Evolutionary conservation across 2,797 vertebrate species (phyloP).

Genomic region (Adelosebastes latens): DNA sequence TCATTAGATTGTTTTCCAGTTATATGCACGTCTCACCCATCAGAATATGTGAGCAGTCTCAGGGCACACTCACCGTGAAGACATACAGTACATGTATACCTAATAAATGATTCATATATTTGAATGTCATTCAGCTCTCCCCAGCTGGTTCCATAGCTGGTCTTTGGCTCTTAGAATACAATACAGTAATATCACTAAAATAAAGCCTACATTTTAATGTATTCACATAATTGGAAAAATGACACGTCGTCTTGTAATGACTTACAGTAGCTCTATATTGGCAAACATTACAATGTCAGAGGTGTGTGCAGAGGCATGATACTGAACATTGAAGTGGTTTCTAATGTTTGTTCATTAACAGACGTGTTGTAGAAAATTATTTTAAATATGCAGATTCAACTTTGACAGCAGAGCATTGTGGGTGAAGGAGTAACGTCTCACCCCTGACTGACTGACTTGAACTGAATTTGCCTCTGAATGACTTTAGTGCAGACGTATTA

Average conservation of each 20-base stretch:
- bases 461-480: not conserved
- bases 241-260: not conserved
- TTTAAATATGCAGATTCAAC: not conserved
- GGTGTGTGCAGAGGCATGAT: not conserved
- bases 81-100: not conserved
- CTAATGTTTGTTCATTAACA: not conserved
- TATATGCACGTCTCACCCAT: not conserved
- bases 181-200: not conserved
- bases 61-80: not conserved
- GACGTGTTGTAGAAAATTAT: not conserved
- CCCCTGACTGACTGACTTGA: not conserved
- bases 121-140: slow-evolving; percentile 11
- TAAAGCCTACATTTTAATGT: not conserved
- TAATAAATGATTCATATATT: slow-evolving; percentile 20
- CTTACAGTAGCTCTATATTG: not conserved
- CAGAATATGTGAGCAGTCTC: not conserved
- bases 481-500: not conserved
- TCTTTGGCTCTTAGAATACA: not conserved
- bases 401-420: not conserved
- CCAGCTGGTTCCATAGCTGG: not conserved
- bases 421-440: not conserved
- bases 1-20: not conserved
- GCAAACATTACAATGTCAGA: not conserved
- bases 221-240: not conserved
- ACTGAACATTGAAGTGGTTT: not conserved